These are phyloP conservation scores for Eulithis prunata DNA, from an alignment of 2,888 invertebrate genomes.

Conservation along the genomic window DNA sequence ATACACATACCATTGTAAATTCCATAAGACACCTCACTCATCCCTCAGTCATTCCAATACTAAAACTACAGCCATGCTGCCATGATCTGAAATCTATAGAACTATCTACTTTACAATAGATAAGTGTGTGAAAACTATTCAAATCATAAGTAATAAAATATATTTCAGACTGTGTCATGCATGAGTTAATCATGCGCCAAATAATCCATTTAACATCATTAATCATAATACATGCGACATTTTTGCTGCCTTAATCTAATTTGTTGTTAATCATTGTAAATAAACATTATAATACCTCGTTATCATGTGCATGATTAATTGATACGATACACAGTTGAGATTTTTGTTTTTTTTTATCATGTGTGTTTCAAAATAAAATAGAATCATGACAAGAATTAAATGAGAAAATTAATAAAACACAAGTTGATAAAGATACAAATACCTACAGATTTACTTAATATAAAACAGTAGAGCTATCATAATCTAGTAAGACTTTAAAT, in stretches of 20 bases:
- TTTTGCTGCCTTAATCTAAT: conserved; percentile 24
- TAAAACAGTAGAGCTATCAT: no score
- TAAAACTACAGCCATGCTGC: conserved; percentile 23
- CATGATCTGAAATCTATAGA: conserved; percentile 32
- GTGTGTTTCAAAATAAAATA: neutral
- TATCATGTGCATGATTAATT: conserved; percentile 13
- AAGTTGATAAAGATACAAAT: no score
- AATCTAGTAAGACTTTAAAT: no score
- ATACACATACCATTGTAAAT: conserved; percentile 35
- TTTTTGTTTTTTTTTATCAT: neutral
- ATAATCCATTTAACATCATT: conserved; percentile 33
- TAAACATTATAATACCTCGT: conserved; percentile 22
- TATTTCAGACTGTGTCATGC: conserved; percentile 13
- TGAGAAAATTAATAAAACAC: no score
- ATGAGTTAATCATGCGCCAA: conserved; percentile 21
- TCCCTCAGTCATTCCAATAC: conserved; percentile 25
- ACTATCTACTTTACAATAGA: neutral
- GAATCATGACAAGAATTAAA: conserved; percentile 1
- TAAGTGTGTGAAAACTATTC: neutral
- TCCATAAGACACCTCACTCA: conserved; percentile 27
- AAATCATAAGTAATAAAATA: conserved; percentile 1
- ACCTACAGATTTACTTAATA: no score
- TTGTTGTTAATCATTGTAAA: conserved; percentile 22
- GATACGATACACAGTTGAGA: conserved; percentile 7
- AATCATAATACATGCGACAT: conserved; percentile 33